Evolutionary conservation across 2,888 invertebrate species (phyloP).

Genomic region (Phytoseiulus persimilis): DNA sequence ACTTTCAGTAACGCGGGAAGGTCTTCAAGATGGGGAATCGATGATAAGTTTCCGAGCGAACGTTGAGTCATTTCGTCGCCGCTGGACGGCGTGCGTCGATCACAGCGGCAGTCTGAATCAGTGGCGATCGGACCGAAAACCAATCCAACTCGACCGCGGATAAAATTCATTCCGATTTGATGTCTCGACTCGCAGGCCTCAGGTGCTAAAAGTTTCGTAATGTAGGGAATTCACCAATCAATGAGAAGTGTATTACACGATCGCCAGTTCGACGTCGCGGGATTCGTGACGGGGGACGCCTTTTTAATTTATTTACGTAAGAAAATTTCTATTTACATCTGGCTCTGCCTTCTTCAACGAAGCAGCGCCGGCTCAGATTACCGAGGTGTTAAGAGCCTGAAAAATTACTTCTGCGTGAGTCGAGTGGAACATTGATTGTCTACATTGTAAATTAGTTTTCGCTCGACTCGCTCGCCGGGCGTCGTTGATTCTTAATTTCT

Average conservation of each 20-base stretch:
- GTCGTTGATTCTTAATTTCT: neutral
- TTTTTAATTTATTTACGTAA: neutral
- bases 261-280: neutral
- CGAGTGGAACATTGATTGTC: neutral
- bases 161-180: neutral
- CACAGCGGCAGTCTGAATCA: neutral
- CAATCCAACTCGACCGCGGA: neutral
- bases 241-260: neutral
- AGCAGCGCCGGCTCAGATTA: neutral
- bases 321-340: neutral
- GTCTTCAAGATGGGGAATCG: neutral
- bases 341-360: neutral
- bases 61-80: neutral
- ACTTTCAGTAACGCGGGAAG: neutral
- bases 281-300: neutral
- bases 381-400: neutral
- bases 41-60: neutral
- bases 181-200: neutral
- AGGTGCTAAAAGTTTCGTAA: neutral
- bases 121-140: neutral
- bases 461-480: neutral
- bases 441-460: neutral
- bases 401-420: neutral
- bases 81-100: neutral
- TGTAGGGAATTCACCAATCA: neutral